Evolutionary conservation across 2,888 invertebrate genomes (phyloP).

Genomic region (Mythimna vitellina): DNA sequence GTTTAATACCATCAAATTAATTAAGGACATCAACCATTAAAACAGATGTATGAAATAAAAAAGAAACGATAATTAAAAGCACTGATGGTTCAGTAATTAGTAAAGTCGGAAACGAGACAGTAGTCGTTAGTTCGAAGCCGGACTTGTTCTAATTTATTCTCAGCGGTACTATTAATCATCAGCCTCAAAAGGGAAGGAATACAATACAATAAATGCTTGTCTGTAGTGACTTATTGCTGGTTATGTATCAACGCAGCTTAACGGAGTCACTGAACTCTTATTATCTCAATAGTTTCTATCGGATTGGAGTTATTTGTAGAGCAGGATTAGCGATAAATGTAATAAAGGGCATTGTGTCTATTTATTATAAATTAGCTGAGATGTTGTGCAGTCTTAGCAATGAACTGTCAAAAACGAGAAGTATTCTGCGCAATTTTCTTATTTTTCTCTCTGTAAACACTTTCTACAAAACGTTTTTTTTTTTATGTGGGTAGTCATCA

Average conservation of each 20-base stretch:
- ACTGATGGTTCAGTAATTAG: constrained; percentile 54
- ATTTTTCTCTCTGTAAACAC: no score
- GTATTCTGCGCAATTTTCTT: no score
- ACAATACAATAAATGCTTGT: constrained; percentile 57
- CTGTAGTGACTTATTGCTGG: constrained; percentile 50
- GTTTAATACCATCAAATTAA: constrained; percentile 12
- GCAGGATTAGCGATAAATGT: constrained; percentile 22
- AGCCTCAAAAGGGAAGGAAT: constrained; percentile 43
- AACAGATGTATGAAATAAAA: constrained; percentile 35
- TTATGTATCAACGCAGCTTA: constrained; percentile 32
- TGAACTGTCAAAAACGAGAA: no score
- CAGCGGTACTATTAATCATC: constrained; percentile 48
- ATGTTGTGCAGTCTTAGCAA: no score
- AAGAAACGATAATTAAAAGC: constrained; percentile 43
- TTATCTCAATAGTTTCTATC: constrained; percentile 42
- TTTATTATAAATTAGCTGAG: neutral
- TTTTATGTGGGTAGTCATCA: no score
- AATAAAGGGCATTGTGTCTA: neutral
- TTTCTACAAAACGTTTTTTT: no score
- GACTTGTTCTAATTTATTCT: constrained; percentile 60
- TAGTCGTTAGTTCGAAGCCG: constrained; percentile 52
- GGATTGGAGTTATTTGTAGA: constrained; percentile 33
- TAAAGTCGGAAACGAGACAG: constrained; percentile 57
- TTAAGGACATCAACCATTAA: constrained; percentile 20
- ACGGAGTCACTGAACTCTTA: constrained; percentile 49